Conservation (phyloP, 2,797 vertebrate species). For the Sebastolobus altivelis region DNA sequence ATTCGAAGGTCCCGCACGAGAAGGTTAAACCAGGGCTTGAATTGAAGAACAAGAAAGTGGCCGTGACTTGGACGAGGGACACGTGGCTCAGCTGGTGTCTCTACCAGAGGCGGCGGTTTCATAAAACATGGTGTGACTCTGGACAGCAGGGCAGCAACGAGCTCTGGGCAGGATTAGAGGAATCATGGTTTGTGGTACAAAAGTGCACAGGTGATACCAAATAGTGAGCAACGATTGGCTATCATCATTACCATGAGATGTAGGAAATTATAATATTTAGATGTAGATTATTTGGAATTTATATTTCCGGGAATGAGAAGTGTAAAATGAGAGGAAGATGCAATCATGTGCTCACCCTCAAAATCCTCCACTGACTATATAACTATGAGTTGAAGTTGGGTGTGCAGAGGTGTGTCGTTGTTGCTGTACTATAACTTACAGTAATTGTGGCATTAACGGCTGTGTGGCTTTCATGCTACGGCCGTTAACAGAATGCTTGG, state of each 20-base stretch:
- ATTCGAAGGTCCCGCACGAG: constrained; percentile 23
- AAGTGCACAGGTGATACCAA: background rate
- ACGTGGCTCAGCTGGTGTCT: constrained; percentile 2
- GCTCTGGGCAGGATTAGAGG: constrained; percentile 18
- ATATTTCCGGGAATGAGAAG: background rate
- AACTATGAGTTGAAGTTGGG: background rate
- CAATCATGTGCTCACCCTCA: background rate
- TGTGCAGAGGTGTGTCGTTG: background rate
- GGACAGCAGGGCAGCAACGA: constrained; percentile 29
- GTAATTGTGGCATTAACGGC: constrained; percentile 18
- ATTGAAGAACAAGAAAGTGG: constrained; percentile 20
- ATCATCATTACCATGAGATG: background rate
- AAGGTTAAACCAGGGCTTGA: constrained; percentile 19
- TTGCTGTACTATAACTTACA: background rate
- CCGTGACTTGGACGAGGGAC: constrained; percentile 8
- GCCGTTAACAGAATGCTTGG: background rate
- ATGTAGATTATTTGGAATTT: background rate
- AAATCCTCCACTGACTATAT: background rate
- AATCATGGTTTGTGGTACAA: constrained; percentile 12
- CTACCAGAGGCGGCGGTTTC: constrained; percentile 28
- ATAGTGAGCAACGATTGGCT: background rate
- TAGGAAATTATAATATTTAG: background rate
- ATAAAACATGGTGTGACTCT: constrained; percentile 44
- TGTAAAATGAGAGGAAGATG: background rate
- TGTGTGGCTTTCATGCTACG: background rate